Base-by-base conservation (phyloP, 2,888 invertebrate genomes). In the Tiphia femorata region DNA sequence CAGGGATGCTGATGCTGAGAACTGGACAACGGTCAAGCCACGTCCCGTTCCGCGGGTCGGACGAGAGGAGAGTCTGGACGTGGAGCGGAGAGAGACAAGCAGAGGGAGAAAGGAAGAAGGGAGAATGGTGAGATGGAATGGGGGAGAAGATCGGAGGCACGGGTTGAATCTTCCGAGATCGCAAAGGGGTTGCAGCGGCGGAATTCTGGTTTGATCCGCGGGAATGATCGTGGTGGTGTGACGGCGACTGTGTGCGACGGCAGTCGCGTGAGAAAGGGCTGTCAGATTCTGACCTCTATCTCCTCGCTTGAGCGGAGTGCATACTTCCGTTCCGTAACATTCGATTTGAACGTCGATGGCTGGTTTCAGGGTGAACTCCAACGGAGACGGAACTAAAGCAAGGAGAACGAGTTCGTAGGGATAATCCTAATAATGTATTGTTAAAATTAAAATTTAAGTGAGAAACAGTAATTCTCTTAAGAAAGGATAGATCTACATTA, bases 1-100 rank as follows among this genome's bases (percentile, higher is more conserved):
- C 63, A 62, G 72, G 75, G 80, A 78, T 78, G 79, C 78, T 77
- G 80, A 73, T 68, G 72, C 70, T 73, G 74, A 77, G 77, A 77
- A 80, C 76, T 82, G 83, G 83, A 82, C 83, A 83, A 80, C 79
- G 81, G 81, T 81, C 81, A 81, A 80, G 77, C 77, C 35, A 40
- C 29, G 63, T 57, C 57, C 49, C 61, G 12, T 1, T 2, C 33
- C 12, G 7, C n/a, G 10, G 4, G 12, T 14, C n/a, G 25, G 37
- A 21, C 16, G 19, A 20, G 44, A 41, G 29, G 49, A 25, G 44
- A 35, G 33, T 21, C 30, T 20, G n/a, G 58, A 27, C 35, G 14
- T 10, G 29, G 41, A 41, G 50, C 48, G 35, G 25, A 33, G 43
- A 29, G 25, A 14, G 37, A 46, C 27, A 7, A n/a, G 20, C 25